Conservation (phyloP, 2,113 vertebrate genomes). For the Dascyllus trimaculatus region DNA sequence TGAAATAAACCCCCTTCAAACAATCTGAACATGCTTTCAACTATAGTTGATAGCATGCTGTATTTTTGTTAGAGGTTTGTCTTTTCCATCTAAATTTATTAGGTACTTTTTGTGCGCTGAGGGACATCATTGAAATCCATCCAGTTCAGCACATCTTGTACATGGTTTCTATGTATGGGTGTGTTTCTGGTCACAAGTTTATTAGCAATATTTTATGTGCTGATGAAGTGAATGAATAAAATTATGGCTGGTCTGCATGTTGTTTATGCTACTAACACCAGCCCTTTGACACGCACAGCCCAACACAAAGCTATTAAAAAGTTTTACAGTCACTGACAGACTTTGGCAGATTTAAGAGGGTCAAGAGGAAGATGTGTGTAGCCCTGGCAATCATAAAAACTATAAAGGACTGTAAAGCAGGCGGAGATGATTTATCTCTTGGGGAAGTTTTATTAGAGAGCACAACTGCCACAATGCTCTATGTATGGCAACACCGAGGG, state of each 20-base stretch:
- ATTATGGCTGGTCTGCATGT: not conserved
- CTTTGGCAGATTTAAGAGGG: not conserved
- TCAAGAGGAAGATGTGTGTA: slow-evolving; percentile 16
- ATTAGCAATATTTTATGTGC: not conserved
- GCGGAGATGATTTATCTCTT: not conserved
- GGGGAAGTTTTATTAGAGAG: not conserved
- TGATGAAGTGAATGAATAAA: not conserved
- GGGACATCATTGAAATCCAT: too few relatives aligned
- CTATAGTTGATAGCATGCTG: too few relatives aligned
- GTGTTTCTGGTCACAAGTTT: not conserved
- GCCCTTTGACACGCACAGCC: too few relatives aligned
- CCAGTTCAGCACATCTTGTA: too few relatives aligned
- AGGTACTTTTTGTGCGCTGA: too few relatives aligned
- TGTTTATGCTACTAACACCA: too few relatives aligned
- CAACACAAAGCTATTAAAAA: slow-evolving; percentile 15
- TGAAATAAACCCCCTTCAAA: too few relatives aligned
- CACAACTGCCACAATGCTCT: not conserved
- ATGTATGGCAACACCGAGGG: not conserved
- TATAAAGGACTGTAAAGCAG: not conserved
- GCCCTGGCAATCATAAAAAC: not conserved
- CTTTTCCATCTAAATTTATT: too few relatives aligned
- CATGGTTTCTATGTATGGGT: too few relatives aligned
- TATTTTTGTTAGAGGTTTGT: too few relatives aligned
- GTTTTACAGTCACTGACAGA: slow-evolving; percentile 4
- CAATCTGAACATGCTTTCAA: too few relatives aligned